Evolutionary conservation across 2,888 invertebrate genomes (phyloP), one percentile per base, ranked within the genome.

Genomic region (Apoderus coryli): DNA sequence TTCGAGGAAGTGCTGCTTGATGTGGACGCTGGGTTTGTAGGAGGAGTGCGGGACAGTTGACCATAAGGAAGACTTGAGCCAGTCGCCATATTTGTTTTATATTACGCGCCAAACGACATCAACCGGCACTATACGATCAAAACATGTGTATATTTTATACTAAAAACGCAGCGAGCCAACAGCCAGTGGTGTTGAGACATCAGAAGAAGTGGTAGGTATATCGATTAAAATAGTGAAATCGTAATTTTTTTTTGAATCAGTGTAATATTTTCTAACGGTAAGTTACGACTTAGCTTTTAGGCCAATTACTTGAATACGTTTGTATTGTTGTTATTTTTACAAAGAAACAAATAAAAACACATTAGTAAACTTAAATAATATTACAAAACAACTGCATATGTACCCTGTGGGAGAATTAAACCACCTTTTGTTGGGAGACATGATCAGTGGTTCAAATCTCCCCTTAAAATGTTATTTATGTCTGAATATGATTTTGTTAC

Each of bases 11-110:
- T n/a, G n/a, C n/a, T n/a, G n/a, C n/a, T n/a, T n/a, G n/a, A n/a
- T n/a, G n/a, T n/a, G n/a, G n/a, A n/a, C n/a, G n/a, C n/a, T n/a
- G n/a, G n/a, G n/a, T 7, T 6, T 6, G 6, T 19, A 19, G 19
- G 19, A n/a, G 19, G 19, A 19, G n/a, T 19, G n/a, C 19, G 19
- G 19, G 19, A 19, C 19, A 19, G 7, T 19, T 19, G 19, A 19
- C n/a, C 19, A 19, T 19, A n/a, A n/a, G n/a, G 19, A n/a, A 19
- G 19, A 19, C 19, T 19, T 19, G 19, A 19, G n/a, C 19, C 19
- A 19, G 7, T n/a, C 19, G 6, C 6, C 19, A n/a, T 19, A 19
- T 19, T 19, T 19, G n/a, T n/a, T 19, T 19, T n/a, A 19, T 7
- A 19, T 19, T 19, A 7, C 19, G 19, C 19, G 19, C 19, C n/a